Percentiles rank a stretch among this genome's conserved stretches.
These are phyloP conservation scores for Deilephila elpenor DNA, from an alignment of 2,888 invertebrate species.

Conservation along the genomic window DNA sequence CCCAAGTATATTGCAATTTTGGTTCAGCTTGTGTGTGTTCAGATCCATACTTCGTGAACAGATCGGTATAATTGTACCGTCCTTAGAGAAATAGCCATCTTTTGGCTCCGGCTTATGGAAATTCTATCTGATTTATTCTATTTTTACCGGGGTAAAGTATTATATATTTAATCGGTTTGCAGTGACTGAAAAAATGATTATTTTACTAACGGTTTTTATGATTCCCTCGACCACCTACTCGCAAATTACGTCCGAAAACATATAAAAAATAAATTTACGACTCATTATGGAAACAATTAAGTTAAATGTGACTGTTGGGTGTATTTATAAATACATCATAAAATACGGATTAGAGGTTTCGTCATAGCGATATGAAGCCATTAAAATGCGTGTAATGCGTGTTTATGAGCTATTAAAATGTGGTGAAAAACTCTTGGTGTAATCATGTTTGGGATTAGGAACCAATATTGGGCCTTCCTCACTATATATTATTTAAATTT, in stretches of 20 bases:
- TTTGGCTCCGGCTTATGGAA: too few relatives aligned
- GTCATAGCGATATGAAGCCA: slow-evolving; percentile 2
- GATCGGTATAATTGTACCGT: too few relatives aligned
- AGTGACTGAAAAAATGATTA: too few relatives aligned
- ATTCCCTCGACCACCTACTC: background rate
- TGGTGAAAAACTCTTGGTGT: background rate
- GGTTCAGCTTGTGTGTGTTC: too few relatives aligned
- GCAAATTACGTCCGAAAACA: background rate
- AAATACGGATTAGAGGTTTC: slow-evolving; percentile 1
- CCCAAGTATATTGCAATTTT: too few relatives aligned
- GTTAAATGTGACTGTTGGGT: too few relatives aligned
- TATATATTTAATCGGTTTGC: too few relatives aligned
- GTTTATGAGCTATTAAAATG: slow-evolving; percentile 17
- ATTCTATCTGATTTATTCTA: too few relatives aligned
- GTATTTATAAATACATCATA: slow-evolving; percentile 9
- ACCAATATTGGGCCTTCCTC: background rate
- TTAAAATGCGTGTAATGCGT: slow-evolving; percentile 11
- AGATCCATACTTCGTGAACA: too few relatives aligned
- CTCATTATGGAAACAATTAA: slow-evolving; percentile 19
- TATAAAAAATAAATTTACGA: slow-evolving; percentile 7
- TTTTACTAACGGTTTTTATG: background rate
- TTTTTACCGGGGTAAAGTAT: too few relatives aligned
- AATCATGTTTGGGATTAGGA: slow-evolving; percentile 13
- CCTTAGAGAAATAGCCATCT: too few relatives aligned
- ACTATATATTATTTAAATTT: too few relatives aligned